Conservation (phyloP, 2,888 invertebrate species). For the Coelogynopora nodosa region DNA sequence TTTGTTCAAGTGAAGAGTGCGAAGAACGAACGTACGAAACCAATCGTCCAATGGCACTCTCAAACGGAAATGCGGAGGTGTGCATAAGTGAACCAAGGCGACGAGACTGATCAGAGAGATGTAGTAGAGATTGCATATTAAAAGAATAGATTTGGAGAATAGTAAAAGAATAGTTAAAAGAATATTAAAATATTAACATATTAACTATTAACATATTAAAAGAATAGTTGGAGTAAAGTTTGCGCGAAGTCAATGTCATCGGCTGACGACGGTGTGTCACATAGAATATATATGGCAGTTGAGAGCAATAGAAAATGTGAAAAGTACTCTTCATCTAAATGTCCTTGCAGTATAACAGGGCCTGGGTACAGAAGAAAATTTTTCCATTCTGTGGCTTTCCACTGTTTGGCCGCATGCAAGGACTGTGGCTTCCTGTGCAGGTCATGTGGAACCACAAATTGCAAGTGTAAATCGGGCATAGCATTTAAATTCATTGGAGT, state of each 20-base stretch:
- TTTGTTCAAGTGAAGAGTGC: neutral
- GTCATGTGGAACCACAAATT: neutral
- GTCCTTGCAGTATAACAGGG: neutral
- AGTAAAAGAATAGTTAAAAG: too few relatives aligned
- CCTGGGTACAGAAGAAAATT: neutral
- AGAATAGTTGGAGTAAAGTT: neutral
- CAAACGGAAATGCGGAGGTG: neutral
- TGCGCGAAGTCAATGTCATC: neutral
- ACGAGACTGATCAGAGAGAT: neutral
- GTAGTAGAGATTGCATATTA: neutral
- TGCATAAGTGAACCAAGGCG: too few relatives aligned
- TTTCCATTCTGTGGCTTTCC: neutral
- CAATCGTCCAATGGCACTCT: neutral
- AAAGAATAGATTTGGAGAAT: neutral
- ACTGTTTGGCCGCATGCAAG: neutral
- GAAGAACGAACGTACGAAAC: neutral
- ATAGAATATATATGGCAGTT: neutral
- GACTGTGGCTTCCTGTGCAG: neutral
- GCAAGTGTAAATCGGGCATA: neutral
- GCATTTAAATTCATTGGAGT: neutral
- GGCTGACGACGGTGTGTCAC: neutral
- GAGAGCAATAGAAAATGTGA: neutral
- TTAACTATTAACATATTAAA: neutral
- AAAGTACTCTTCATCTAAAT: neutral
- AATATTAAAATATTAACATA: neutral